These are phyloP conservation scores for Bombus fervidus DNA, from an alignment of 1,140 invertebrate species.

Conservation along the genomic window DNA sequence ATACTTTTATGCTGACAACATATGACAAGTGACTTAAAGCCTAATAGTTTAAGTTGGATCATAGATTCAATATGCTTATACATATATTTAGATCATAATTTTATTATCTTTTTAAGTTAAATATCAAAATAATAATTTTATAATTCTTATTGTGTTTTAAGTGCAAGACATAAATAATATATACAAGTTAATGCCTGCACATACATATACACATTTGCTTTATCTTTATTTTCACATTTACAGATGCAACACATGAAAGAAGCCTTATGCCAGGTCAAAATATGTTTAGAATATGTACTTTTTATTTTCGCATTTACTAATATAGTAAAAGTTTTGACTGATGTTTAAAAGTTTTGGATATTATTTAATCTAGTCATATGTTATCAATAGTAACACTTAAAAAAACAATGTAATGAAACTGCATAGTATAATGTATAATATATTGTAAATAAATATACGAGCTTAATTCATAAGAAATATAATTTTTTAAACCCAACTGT, in stretches of 20 bases:
- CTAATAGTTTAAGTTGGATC: conserved; percentile 1
- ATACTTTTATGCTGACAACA: conserved; percentile 19
- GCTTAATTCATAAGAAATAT: conserved; percentile 60
- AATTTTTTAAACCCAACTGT: conserved; percentile 41
- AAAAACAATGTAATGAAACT: conserved; percentile 61
- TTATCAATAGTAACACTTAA: conserved; percentile 66
- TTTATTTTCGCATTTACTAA: conserved; percentile 5
- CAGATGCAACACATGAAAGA: neutral
- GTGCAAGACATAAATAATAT: neutral
- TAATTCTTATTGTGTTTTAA: neutral
- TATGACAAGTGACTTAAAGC: conserved; percentile 20
- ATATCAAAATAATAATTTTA: neutral
- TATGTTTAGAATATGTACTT: neutral
- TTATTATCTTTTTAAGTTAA: neutral
- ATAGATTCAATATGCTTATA: neutral
- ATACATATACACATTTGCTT: neutral
- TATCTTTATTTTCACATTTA: neutral
- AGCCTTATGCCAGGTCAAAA: neutral
- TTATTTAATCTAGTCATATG: conserved; percentile 74
- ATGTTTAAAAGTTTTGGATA: conserved; percentile 58
- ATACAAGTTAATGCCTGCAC: neutral
- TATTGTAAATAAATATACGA: conserved; percentile 71
- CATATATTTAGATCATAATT: neutral
- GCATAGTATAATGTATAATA: conserved; percentile 68
- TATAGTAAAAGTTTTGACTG: conserved; percentile 5